A percentile compares a stretch with the other conserved stretches of the same genome.
Conservation (phyloP, 2,797 vertebrate species). For the Myripristis jacobus region DNA sequence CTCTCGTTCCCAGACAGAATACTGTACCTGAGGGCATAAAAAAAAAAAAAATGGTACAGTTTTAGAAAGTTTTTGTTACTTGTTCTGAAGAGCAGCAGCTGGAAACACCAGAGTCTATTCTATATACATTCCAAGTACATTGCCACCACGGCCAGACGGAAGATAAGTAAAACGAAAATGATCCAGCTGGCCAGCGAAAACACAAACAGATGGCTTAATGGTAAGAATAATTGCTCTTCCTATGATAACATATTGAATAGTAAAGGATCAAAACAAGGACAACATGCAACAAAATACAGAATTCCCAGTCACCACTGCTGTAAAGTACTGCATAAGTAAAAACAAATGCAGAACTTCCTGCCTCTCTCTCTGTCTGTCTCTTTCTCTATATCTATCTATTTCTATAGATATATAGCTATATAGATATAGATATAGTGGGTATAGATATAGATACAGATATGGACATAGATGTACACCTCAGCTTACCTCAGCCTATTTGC, state of each 20-base stretch:
- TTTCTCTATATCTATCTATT: no score
- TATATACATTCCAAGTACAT: not conserved
- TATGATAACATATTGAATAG: slow-evolving; percentile 1
- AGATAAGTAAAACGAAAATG: slow-evolving; percentile 6
- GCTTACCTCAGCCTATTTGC: slow-evolving; percentile 81
- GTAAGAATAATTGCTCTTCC: slow-evolving; percentile 3
- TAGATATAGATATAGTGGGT: no score
- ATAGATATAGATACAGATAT: no score
- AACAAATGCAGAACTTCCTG: not conserved
- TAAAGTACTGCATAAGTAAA: slow-evolving; percentile 17
- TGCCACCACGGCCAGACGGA: slow-evolving; percentile 3
- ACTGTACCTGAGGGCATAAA: slow-evolving; percentile 83
- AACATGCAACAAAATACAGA: not conserved
- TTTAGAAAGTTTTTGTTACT: not conserved
- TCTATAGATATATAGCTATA: no score
- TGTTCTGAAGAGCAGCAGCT: not conserved
- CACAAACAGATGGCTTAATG: not conserved
- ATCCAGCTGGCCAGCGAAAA: not conserved
- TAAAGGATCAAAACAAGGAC: not conserved
- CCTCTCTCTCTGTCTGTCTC: no score
- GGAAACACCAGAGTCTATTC: slow-evolving; percentile 11
- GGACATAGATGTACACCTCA: no score
- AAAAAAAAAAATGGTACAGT: slow-evolving; percentile 7
- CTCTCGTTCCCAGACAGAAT: slow-evolving; percentile 94
- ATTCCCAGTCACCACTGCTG: not conserved